Base-by-base conservation (phyloP, 1,140 invertebrate species). In the Drosophila rufa region DNA sequence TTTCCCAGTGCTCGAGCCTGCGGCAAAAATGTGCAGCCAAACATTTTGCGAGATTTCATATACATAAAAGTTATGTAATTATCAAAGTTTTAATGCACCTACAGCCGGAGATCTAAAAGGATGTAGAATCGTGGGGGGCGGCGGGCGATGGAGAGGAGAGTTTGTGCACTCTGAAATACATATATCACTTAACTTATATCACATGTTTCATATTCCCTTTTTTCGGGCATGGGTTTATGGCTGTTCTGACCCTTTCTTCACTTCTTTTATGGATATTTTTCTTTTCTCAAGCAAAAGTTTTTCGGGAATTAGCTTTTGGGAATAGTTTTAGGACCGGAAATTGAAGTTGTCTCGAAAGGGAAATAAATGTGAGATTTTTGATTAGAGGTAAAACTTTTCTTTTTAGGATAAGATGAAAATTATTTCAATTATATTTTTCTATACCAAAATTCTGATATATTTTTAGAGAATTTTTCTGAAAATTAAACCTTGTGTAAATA, bases 81-180 rank as follows among this genome's bases (percentile, higher is more conserved):
- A 87, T 87, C 84, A 89, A 87, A 87, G 84, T 87, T 87, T 84
- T 87, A 89, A 87, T 87, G 84, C 85, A 84, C 57, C 84, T 67
- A 64, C 68, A 61, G 55, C 70, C 76, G 48, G 83, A 62, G 70
- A 78, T 75, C 60, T 46, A 51, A 69, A 56, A 53, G 47, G 42
- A n/a, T 53, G 43, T 50, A 47, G 50, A 27, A 36, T 43, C 25
- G 38, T 42, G 25, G 4, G 30, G 48, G n/a, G 42, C 7, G 61
- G 33, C 9, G 17, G 61, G 25, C 36, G 51, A 55, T 22, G 51
- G 30, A 15, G 30, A 38, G 42, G 36, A 27, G 45, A 42, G 46
- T 17, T 27, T 42, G 25, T 55, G 57, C 51, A 80, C 55, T 48
- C 45, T 27, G 48, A n/a, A 47, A 46, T 46, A 27, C 69, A 60